These are phyloP conservation scores for Bombus confusus DNA, from an alignment of 1,140 invertebrate species.

Conservation along the genomic window DNA sequence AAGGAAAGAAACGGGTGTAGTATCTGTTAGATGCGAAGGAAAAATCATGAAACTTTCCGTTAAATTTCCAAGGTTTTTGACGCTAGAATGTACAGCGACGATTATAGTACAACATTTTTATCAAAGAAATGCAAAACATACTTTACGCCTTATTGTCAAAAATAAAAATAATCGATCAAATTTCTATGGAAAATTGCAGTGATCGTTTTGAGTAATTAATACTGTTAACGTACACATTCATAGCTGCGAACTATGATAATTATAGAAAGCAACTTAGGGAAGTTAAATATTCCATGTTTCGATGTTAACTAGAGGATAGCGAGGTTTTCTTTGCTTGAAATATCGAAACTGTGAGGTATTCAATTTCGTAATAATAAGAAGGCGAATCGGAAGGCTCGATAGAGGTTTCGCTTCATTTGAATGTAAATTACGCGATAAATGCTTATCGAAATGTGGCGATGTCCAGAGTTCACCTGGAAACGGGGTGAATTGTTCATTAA, in stretches of 20 bases:
- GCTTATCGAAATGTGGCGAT: slow-evolving; percentile 7
- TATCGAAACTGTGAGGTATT: slow-evolving; percentile 9
- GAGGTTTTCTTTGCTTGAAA: neutral
- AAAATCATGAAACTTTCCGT: too few species aligned
- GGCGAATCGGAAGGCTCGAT: neutral
- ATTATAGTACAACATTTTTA: too few species aligned
- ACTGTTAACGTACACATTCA: too few species aligned
- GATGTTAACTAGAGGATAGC: neutral
- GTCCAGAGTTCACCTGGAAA: neutral
- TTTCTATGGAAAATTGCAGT: neutral
- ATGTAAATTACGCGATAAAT: slow-evolving; percentile 32
- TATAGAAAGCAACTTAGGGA: neutral
- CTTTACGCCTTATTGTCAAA: too few species aligned
- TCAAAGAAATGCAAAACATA: too few species aligned
- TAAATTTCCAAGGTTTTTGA: neutral
- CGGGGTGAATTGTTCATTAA: slow-evolving; percentile 17
- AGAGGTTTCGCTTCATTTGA: slow-evolving; percentile 23
- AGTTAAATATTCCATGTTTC: neutral
- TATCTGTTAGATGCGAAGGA: neutral
- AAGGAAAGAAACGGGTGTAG: neutral
- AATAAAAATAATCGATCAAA: neutral
- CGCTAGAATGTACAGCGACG: too few species aligned
- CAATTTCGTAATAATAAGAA: slow-evolving; percentile 11
- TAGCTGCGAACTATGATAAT: neutral
- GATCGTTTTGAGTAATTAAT: neutral